A percentile compares a stretch with the other conserved stretches of the same genome.
Conservation (phyloP, 2,797 vertebrate genomes). For the Bradypodion ventrale region DNA sequence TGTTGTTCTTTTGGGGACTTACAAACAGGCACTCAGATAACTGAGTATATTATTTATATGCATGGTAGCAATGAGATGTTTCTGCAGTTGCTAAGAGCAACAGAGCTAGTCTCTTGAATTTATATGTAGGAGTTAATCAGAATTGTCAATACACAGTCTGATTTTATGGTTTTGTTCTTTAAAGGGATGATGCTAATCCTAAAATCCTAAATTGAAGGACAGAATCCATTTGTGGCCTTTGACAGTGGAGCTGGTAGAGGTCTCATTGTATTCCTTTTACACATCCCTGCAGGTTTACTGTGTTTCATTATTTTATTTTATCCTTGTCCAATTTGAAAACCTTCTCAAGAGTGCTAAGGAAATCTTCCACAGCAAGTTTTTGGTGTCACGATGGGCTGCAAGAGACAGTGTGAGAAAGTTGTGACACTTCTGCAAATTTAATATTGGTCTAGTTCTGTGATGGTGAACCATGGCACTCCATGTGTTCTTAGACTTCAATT, state of each 20-base stretch:
- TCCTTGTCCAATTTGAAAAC: not conserved
- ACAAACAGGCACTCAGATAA: not conserved
- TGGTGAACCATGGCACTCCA: too few relatives aligned
- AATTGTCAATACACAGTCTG: not conserved
- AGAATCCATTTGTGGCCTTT: not conserved
- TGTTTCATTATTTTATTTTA: too few relatives aligned
- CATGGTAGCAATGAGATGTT: not conserved
- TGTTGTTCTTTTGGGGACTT: not conserved
- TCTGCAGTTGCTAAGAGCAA: not conserved
- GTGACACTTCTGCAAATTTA: too few relatives aligned
- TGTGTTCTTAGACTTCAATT: too few relatives aligned
- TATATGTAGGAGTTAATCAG: not conserved
- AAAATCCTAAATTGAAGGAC: not conserved
- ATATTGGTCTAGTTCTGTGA: too few relatives aligned
- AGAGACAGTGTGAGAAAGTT: not conserved
- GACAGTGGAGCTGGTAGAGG: not conserved
- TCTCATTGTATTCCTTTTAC: too few relatives aligned
- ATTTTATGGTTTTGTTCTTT: conserved; percentile 5
- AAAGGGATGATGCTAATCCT: not conserved
- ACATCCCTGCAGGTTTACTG: too few relatives aligned
- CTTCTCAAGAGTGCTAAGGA: not conserved
- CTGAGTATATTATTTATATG: not conserved
- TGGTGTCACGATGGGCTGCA: not conserved
- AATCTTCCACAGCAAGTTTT: not conserved
- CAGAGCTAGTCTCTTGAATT: not conserved